These are phyloP conservation scores for Philopotamus ludificatus DNA, from an alignment of 1,140 invertebrate genomes.

Conservation along the genomic window DNA sequence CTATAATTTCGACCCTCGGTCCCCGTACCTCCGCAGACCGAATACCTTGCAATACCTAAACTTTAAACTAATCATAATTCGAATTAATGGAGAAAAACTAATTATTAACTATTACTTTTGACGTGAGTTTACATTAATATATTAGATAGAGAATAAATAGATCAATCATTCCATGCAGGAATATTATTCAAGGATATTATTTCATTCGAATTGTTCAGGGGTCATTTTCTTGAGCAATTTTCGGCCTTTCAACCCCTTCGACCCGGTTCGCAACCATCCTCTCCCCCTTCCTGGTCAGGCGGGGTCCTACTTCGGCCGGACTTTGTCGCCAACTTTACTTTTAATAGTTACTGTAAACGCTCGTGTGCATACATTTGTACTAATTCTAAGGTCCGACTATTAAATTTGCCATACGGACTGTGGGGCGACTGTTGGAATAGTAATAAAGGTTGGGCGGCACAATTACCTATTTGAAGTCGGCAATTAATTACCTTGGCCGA, in stretches of 20 bases:
- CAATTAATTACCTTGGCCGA: slow-evolving; percentile 19
- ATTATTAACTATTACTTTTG: neutral
- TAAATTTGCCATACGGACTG: slow-evolving; percentile 35
- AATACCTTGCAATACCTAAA: too few relatives aligned
- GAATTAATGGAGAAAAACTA: too few relatives aligned
- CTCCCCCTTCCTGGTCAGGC: neutral
- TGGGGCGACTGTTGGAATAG: slow-evolving; percentile 34
- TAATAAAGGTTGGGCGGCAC: slow-evolving; percentile 37
- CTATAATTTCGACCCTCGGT: slow-evolving; percentile 40
- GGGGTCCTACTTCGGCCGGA: slow-evolving; percentile 34
- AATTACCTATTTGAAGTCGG: slow-evolving; percentile 31
- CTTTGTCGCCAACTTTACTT: slow-evolving; percentile 41
- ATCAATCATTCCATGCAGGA: too few relatives aligned
- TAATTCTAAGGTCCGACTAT: slow-evolving; percentile 40
- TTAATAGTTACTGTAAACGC: slow-evolving; percentile 41
- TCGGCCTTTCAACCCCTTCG: slow-evolving; percentile 17
- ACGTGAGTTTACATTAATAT: neutral
- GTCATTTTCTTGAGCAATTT: slow-evolving; percentile 29
- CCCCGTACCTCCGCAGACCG: slow-evolving; percentile 18
- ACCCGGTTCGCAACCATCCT: too few relatives aligned
- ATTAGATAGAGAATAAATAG: neutral
- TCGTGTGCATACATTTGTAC: slow-evolving; percentile 40
- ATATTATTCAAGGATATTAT: too few relatives aligned
- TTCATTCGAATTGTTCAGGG: neutral
- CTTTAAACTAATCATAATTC: too few relatives aligned